Evolutionary conservation across 2,797 vertebrate genomes (phyloP).

Genomic region (Myotis vivesi): DNA sequence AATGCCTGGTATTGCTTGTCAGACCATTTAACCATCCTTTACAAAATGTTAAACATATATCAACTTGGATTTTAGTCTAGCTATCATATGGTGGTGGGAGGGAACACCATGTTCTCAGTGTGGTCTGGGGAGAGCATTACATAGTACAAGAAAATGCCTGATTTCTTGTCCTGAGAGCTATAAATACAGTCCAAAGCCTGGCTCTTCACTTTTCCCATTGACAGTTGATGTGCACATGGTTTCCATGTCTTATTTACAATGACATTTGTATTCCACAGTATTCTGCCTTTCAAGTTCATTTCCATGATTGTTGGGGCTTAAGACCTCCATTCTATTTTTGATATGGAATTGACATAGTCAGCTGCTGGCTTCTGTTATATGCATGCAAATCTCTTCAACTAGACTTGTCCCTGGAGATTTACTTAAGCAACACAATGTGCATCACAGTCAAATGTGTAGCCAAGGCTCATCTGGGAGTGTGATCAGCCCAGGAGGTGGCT

Average conservation of each 20-base stretch:
- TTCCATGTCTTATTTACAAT: slow-evolving; percentile 53
- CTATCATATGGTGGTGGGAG: neutral
- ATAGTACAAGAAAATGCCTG: slow-evolving; percentile 7
- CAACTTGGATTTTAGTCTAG: neutral
- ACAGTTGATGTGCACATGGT: slow-evolving; percentile 43
- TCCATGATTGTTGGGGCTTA: slow-evolving; percentile 33
- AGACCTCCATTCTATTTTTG: slow-evolving; percentile 66
- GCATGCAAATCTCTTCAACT: slow-evolving; percentile 55
- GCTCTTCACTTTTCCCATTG: slow-evolving; percentile 42
- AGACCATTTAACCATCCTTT: neutral
- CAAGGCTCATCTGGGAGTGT: neutral
- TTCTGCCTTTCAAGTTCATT: slow-evolving; percentile 14
- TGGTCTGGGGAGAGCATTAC: slow-evolving; percentile 1
- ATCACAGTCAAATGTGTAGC: neutral
- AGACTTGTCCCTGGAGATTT: slow-evolving; percentile 30
- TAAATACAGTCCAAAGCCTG: slow-evolving; percentile 42
- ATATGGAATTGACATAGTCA: slow-evolving; percentile 61
- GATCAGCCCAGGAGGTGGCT: neutral
- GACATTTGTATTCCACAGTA: neutral
- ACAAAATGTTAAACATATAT: neutral
- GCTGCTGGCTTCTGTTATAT: slow-evolving; percentile 60
- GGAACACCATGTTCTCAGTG: neutral
- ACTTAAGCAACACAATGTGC: neutral
- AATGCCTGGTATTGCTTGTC: neutral
- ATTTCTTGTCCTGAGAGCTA: slow-evolving; percentile 36